These are phyloP conservation scores for Tholera decimalis DNA, from an alignment of 2,888 invertebrate species.

Conservation along the genomic window DNA sequence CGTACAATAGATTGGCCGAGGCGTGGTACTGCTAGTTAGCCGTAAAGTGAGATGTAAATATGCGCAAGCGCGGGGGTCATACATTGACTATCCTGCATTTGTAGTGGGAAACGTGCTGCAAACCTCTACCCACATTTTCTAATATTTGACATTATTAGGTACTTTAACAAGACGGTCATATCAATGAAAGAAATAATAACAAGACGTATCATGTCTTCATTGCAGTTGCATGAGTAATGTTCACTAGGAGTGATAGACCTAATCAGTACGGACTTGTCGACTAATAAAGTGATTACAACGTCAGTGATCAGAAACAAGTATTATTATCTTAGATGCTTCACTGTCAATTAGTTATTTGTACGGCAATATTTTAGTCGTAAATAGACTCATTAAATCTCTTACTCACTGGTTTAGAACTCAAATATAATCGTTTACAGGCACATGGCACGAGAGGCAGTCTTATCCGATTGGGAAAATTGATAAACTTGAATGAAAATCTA, in stretches of 20 bases:
- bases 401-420: conserved; percentile 50
- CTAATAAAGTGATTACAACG: conserved; percentile 58
- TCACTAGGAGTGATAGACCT: conserved; percentile 34
- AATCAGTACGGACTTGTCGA: conserved; percentile 56
- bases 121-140: conserved; percentile 27
- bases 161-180: not conserved
- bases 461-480: conserved; percentile 61
- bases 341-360: conserved; percentile 63
- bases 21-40: conserved; percentile 80
- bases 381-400: conserved; percentile 56
- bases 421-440: conserved; percentile 58
- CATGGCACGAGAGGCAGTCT: conserved; percentile 48
- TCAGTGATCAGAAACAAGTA: conserved; percentile 53
- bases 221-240: conserved; percentile 19
- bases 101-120: conserved; percentile 43
- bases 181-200: conserved; percentile 1
- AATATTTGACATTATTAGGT: conserved; percentile 7
- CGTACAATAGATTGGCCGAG: conserved; percentile 85
- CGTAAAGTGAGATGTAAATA: conserved; percentile 81
- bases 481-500: conserved; percentile 64
- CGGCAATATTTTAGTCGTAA: conserved; percentile 38
- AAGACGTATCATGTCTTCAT: conserved; percentile 4
- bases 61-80: conserved; percentile 75
- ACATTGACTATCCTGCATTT: conserved; percentile 56
- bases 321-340: conserved; percentile 61